Base-by-base conservation (phyloP, 2,797 vertebrate species). In the Molossus molossus region DNA sequence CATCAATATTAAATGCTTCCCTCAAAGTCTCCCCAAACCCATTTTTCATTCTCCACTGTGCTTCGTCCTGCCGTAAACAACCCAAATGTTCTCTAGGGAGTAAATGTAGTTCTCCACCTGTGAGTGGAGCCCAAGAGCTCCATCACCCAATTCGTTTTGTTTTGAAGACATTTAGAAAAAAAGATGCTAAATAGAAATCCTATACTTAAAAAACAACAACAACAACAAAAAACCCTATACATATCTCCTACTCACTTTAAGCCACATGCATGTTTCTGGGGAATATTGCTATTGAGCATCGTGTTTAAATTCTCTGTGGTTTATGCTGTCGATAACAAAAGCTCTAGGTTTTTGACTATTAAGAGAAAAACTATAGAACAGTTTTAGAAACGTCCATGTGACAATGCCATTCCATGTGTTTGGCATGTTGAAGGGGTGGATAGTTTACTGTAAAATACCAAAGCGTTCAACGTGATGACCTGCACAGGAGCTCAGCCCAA, bases 381-480 rank as follows among this genome's bases (percentile, higher is more conserved):
- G 50, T 73, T 95, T 91, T 70, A 84, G 72, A 48, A 70, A 87
- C 48, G 77, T 88, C 62, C 75, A 20, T 10, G 76, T 91, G 79
- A 33, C 75, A 65, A 60, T 89, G 89, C 93, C 70, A 90, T 90
- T 84, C 92, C 87, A 73, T 67, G 10, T 83, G 25, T 67, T 90
- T 87, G 85, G 76, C 50, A 48, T 85, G 69, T 77, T 81, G 65
- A 81, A 84, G 64, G 80, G 84, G 62, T 82, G 86, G 40, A 53
- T 76, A 81, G 88, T 90, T 90, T 87, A 40, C 37, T 77, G 33
- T 83, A 88, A 82, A 84, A 45, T 40, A 90, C 45, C 69, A 65
- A 92, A 70, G 60, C 85, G 62, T 81, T 87, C 60, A 92, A 62
- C 21, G 37, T 50, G 40, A 80, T 94, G 53, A 89, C 80, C 5